Conservation (phyloP, 2,888 invertebrate species). For the Maniola hyperantus region DNA sequence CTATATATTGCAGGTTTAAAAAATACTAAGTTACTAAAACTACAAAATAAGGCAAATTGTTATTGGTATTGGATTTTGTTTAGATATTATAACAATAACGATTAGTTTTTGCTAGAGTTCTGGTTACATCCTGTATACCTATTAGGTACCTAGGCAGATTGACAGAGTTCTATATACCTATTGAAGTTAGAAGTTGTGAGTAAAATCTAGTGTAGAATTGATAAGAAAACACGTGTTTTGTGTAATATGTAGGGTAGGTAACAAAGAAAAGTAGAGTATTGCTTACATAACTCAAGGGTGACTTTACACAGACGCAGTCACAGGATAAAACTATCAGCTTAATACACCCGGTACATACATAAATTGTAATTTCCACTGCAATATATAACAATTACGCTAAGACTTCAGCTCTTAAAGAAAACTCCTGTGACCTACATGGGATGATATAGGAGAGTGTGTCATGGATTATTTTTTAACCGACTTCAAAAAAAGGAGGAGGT, state of each 20-base stretch:
- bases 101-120: too few relatives aligned
- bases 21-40: too few relatives aligned
- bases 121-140: too few relatives aligned
- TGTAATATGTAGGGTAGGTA: too few relatives aligned
- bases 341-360: conserved; percentile 35
- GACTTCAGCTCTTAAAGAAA: conserved; percentile 43
- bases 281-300: conserved; percentile 13
- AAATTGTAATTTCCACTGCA: conserved; percentile 40
- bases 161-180: too few relatives aligned
- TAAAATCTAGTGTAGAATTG: not conserved
- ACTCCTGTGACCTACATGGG: conserved; percentile 58
- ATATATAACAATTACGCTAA: conserved; percentile 42
- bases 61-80: too few relatives aligned
- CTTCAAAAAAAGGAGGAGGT: not conserved
- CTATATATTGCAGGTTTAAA: too few relatives aligned
- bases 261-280: conserved; percentile 6
- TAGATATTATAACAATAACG: too few relatives aligned
- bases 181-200: too few relatives aligned
- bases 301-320: conserved; percentile 19
- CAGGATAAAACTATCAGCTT: conserved; percentile 33
- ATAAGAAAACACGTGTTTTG: not conserved
- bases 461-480: not conserved
- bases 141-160: too few relatives aligned
- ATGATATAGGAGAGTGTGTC: conserved; percentile 17
- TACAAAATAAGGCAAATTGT: too few relatives aligned